These are phyloP conservation scores for Scaptodrosophila lebanonensis DNA, from an alignment of 1,140 invertebrate genomes.

Conservation along the genomic window DNA sequence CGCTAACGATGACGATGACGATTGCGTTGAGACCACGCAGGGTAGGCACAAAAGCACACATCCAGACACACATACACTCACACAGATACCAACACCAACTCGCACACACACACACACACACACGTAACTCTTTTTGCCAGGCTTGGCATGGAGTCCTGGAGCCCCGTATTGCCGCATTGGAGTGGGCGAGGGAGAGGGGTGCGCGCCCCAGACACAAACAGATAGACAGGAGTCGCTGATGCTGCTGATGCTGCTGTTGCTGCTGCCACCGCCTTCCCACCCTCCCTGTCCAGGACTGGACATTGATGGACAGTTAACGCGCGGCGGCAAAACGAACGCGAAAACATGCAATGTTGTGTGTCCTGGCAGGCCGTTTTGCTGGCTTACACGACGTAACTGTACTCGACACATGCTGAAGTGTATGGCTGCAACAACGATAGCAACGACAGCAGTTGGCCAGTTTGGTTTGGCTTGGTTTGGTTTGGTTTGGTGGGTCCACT, in stretches of 20 bases:
- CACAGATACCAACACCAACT: too few species aligned
- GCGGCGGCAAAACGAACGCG: constrained; percentile 74
- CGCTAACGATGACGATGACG: constrained; percentile 64
- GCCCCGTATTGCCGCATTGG: constrained; percentile 4
- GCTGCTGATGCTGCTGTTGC: too few species aligned
- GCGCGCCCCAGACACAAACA: constrained; percentile 57
- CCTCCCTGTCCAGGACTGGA: too few species aligned
- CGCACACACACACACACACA: too few species aligned
- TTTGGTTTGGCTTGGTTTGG: too few species aligned
- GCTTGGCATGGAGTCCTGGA: background rate
- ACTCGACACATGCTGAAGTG: constrained; percentile 36
- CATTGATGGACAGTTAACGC: constrained; percentile 75
- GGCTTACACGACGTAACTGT: constrained; percentile 74
- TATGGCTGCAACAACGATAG: background rate
- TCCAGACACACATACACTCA: too few species aligned
- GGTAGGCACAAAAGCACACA: too few species aligned
- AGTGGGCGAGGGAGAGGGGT: constrained; percentile 41
- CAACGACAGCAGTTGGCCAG: too few species aligned
- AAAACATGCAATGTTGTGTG: constrained; percentile 39
- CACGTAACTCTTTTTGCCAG: too few species aligned
- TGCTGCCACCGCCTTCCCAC: too few species aligned
- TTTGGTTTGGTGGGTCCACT: too few species aligned
- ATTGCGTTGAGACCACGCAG: too few species aligned
- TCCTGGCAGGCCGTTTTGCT: constrained; percentile 22
- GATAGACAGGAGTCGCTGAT: constrained; percentile 45